Base-by-base conservation (phyloP, 2,888 invertebrate genomes). In the Acleris sparsana region DNA sequence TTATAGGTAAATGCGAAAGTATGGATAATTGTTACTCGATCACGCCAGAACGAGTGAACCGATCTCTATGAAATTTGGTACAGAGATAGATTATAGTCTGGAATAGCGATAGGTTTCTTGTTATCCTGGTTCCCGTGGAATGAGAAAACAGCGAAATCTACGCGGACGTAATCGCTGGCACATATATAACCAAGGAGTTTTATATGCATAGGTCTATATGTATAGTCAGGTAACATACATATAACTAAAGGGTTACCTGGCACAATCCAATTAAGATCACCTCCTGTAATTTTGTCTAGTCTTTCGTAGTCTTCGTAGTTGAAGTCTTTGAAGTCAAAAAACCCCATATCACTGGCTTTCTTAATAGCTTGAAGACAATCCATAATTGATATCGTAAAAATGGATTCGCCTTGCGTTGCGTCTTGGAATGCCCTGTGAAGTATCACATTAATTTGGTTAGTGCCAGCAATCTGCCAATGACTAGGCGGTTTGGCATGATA, bases 221-320 rank as follows among this genome's bases (percentile, higher is more conserved):
- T 25, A 25, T 25, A 25, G n/a, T 13, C 5, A 16, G 16, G 7
- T 43, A n/a, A n/a, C n/a, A n/a, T n/a, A 16, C 7, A 43, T 17
- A 43, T 46, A 13, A 17, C 2, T 25, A 60, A 17, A 17, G 1
- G 4, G 2, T 18, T 96, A 85, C 95, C 94, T 29, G 98, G 97
- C 51, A 98, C 88, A 72, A 97, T 94, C 98, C 98, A 98, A 86
- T 97, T 98, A 70, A 98, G 93, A 85, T 98, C 97, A 6, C 98
- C 98, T 78, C 97, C 96, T 85, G 96, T 95, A 71, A 97, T 94
- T 88, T 95, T 95, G 87, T 96, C 95, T 78, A 96, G 95, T 80
- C 94, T 94, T 76, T 97, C 96, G 83, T 97, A 98, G 83, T 97
- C 97, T 44, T 94, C 94, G 18, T 95, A 93, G 86, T 97, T 95